phyloP scores from a whole-genome alignment of 2,888 invertebrate species.

The Pseudococcus jackbeardsleyi region DNA sequence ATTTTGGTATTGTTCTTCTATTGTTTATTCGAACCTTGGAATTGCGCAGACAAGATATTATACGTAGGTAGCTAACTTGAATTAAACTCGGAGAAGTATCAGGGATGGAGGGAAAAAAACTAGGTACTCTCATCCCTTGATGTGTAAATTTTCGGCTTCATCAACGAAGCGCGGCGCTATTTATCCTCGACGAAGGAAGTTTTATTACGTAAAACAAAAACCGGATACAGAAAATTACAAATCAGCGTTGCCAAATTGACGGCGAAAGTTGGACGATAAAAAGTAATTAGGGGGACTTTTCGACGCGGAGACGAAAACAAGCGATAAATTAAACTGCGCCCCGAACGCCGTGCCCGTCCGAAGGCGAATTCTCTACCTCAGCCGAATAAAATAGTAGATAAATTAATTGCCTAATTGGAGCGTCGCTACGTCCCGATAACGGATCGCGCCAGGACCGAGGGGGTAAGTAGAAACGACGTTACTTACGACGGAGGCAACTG shows the following conservation, averaged over 20 bases:
- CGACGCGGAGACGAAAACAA: constrained; percentile 62
- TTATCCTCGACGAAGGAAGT: constrained; percentile 17
- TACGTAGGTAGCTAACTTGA: no score
- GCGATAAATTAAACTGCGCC: constrained; percentile 58
- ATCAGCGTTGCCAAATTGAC: constrained; percentile 61
- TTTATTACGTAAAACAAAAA: constrained; percentile 27
- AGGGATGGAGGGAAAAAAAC: neutral
- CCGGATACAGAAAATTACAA: constrained; percentile 50
- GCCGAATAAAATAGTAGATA: constrained; percentile 63
- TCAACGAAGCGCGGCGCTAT: neutral
- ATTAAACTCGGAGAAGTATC: no score
- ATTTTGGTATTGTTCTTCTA: no score
- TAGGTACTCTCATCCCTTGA: neutral
- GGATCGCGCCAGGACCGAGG: neutral
- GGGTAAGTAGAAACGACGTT: constrained; percentile 35
- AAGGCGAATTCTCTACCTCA: constrained; percentile 53
- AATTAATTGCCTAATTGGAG: constrained; percentile 64
- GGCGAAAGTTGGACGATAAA: constrained; percentile 58
- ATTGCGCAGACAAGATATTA: no score
- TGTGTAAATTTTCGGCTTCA: constrained; percentile 1
- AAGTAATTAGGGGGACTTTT: constrained; percentile 60
- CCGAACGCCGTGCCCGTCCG: constrained; percentile 1
- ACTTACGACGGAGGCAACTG: constrained; percentile 49
- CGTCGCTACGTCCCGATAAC: constrained; percentile 63
- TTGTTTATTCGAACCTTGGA: no score